Percentiles rank a stretch among this genome's conserved stretches.
phyloP scores from a whole-genome alignment of 2,797 vertebrate species.

The Nyctibius grandis region DNA sequence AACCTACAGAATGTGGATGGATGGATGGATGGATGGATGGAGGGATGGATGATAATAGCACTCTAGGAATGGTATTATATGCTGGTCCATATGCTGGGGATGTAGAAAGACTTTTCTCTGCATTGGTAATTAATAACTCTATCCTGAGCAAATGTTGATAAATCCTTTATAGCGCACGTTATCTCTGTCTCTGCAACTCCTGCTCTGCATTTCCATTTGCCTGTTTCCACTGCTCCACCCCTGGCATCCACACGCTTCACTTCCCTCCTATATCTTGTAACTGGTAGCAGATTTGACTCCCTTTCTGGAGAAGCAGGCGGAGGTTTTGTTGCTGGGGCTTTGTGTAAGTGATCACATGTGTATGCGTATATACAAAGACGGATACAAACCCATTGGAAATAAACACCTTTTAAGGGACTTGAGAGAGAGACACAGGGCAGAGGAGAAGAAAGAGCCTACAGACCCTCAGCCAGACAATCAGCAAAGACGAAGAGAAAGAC shows the following conservation, averaged over 20 bases:
- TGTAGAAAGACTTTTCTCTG: constrained; percentile 26
- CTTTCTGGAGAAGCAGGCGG: constrained; percentile 15
- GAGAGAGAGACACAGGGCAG: constrained; percentile 14
- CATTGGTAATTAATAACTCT: constrained; percentile 55
- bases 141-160: constrained; percentile 55
- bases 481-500: constrained; percentile 38
- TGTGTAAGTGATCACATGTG: constrained; percentile 36
- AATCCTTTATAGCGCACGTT: constrained; percentile 11
- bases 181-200: constrained; percentile 45
- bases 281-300: constrained; percentile 27
- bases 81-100: constrained; percentile 9
- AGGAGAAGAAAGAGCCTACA: constrained; percentile 34
- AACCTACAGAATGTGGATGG: neutral
- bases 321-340: constrained; percentile 45
- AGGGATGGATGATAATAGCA: neutral
- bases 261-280: constrained; percentile 37
- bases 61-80: constrained; percentile 41
- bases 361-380: constrained; percentile 15
- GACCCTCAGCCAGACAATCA: constrained; percentile 48
- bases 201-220: constrained; percentile 50
- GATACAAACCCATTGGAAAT: constrained; percentile 41
- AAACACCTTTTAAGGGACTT: constrained; percentile 51
- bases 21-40: neutral
- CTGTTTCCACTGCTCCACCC: constrained; percentile 26
- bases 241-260: constrained; percentile 7